Conservation (phyloP, 2,113 vertebrate species). For the Catharus bicknelli region DNA sequence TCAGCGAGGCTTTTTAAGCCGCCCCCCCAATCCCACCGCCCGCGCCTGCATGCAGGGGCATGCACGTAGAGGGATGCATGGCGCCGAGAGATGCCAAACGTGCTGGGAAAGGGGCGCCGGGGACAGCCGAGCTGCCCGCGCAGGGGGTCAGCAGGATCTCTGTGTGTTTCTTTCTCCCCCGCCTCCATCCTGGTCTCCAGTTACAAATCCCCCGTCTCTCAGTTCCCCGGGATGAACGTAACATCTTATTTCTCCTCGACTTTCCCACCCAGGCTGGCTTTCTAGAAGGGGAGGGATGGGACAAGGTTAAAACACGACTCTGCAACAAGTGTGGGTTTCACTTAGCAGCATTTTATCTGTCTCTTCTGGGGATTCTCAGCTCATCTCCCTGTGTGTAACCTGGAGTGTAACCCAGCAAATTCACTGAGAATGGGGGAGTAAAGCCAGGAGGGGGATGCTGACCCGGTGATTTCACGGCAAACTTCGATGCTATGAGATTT, state of each 20-base stretch:
- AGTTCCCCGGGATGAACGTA: background rate
- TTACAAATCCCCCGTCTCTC: slow-evolving; percentile 35
- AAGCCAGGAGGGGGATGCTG: background rate
- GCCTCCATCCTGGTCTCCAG: background rate
- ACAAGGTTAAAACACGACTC: background rate
- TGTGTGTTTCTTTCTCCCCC: background rate
- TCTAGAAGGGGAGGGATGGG: background rate
- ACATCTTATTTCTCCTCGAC: slow-evolving; percentile 25
- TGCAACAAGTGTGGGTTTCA: background rate
- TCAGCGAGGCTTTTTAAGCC: slow-evolving; percentile 72
- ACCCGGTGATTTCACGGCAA: slow-evolving; percentile 17
- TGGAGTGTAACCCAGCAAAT: background rate
- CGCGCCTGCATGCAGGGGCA: background rate
- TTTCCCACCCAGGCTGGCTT: slow-evolving; percentile 27
- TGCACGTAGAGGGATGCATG: background rate
- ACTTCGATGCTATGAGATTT: background rate
- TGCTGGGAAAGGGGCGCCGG: background rate
- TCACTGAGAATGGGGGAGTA: background rate
- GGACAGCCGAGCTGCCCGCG: background rate
- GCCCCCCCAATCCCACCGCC: background rate
- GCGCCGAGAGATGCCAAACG: slow-evolving; percentile 45
- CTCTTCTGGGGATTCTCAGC: background rate
- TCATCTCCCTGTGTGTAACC: background rate
- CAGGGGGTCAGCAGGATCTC: background rate
- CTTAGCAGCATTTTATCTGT: background rate